Base-by-base conservation (phyloP, 2,888 invertebrate genomes). In the Acanthosepion lycidas region DNA sequence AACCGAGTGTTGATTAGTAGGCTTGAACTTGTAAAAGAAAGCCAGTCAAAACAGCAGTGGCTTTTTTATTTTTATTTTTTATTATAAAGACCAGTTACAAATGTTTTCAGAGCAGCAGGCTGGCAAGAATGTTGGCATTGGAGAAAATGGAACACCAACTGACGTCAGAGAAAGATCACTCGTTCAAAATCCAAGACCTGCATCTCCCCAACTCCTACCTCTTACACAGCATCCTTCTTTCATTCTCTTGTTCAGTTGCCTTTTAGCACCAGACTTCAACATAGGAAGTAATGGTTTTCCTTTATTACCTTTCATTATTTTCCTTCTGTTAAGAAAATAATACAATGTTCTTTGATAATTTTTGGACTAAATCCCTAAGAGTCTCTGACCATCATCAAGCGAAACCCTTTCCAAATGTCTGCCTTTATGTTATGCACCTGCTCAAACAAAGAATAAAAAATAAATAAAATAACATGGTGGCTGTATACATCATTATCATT, bases 41-140 rank as follows among this genome's bases (percentile, higher is more conserved):
- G 78, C n/a, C 78, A 78, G 78, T 78, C 78, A 78, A 28, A 78
- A 78, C n/a, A 78, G 78, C 78, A 23, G 59, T 59, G 59, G 59
- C 59, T 59, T 59, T 59, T 59, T 42, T 42, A 2, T 42, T 42
- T 42, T 42, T 42, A 2, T 42, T 42, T 42, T 42, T 42, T 42
- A 42, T 42, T 59, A 59, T 59, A 20, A 78, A 78, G n/a, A 78
- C 78, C 8, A 3, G 15, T 78, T 78, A 78, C 78, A 78, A 78
- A 64, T 64, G 26, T 28, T n/a, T 78, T n/a, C 78, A 9, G 78
- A 78, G 78, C 78, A 78, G 78, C 78, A 78, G 78, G 78, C 78
- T 78, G 78, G 78, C 78, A 78, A 78, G 78, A n/a, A 78, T 78
- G 78, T 78, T 78, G 78, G 78, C 78, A 78, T 78, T 28, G n/a